phyloP scores from a whole-genome alignment of 2,113 vertebrate species.

The Rhodinocichla rosea region DNA sequence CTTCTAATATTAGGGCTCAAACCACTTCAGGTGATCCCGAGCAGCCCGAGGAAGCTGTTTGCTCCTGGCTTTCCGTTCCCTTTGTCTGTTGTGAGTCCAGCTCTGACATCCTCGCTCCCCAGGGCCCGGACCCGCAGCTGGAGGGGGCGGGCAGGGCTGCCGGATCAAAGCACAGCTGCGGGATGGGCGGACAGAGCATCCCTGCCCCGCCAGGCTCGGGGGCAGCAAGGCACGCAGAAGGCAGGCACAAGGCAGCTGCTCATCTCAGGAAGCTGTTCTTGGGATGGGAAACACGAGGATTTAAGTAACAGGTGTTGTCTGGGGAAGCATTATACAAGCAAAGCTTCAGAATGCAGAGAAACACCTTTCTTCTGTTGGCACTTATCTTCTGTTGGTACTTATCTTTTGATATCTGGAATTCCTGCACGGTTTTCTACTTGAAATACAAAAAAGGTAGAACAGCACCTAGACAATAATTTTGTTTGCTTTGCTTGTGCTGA shows the following conservation, averaged over 20 bases:
- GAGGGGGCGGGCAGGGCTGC: not conserved
- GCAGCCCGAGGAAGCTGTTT: constrained; percentile 14
- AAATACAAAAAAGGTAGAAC: not conserved
- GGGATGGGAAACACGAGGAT: not conserved
- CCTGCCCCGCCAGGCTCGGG: not conserved
- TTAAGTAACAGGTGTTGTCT: not conserved
- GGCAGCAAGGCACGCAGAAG: not conserved
- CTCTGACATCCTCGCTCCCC: not conserved
- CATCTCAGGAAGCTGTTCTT: not conserved
- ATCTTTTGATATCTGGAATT: not conserved
- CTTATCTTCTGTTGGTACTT: not conserved
- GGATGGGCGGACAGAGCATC: not conserved
- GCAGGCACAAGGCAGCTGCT: not conserved
- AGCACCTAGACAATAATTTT: not conserved
- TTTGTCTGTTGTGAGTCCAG: constrained; percentile 16
- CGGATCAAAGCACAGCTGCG: constrained; percentile 47
- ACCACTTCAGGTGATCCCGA: not conserved
- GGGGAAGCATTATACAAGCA: not conserved
- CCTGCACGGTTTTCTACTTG: not conserved
- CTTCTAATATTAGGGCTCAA: not conserved
- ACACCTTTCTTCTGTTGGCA: not conserved
- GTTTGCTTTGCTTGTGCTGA: not conserved
- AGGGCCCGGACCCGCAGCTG: not conserved
- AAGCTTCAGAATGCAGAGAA: not conserved
- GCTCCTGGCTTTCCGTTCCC: not conserved